Conservation (phyloP, 2,113 vertebrate genomes). For the Hippocampus abdominalis region DNA sequence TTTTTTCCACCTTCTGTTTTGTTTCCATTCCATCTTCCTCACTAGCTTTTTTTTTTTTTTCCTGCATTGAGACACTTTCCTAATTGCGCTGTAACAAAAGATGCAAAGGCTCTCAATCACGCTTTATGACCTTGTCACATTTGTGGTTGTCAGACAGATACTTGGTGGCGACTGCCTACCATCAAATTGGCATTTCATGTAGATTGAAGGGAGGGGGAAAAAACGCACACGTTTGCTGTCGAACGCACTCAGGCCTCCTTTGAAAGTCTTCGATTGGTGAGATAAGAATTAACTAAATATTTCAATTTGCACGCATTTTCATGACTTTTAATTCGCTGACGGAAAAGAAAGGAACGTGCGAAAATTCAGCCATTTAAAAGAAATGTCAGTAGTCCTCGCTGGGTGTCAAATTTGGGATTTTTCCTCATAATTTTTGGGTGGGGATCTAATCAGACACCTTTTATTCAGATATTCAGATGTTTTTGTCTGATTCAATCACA, state of each 20-base stretch:
- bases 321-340: not conserved
- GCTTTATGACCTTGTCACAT: slow-evolving; percentile 66
- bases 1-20: slow-evolving; percentile 25
- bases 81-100: slow-evolving; percentile 70
- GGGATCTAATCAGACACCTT: not conserved
- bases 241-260: not conserved
- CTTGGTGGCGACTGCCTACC: slow-evolving; percentile 24
- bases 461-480: not conserved
- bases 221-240: not conserved
- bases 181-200: not conserved
- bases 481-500: not conserved
- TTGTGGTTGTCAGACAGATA: slow-evolving; percentile 55
- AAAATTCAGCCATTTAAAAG: not conserved
- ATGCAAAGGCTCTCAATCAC: slow-evolving; percentile 60
- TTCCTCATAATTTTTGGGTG: not conserved
- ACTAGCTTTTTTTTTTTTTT: slow-evolving; percentile 32
- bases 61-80: slow-evolving; percentile 59
- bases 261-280: not conserved
- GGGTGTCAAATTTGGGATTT: not conserved
- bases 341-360: not conserved
- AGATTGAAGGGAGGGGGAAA: not conserved
- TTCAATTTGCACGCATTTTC: not conserved
- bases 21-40: slow-evolving; percentile 15
- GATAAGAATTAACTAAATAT: not conserved
- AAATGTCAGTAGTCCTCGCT: not conserved